Evolutionary conservation across 2,113 vertebrate genomes (phyloP).

Genomic region (Petaurus breviceps): DNA sequence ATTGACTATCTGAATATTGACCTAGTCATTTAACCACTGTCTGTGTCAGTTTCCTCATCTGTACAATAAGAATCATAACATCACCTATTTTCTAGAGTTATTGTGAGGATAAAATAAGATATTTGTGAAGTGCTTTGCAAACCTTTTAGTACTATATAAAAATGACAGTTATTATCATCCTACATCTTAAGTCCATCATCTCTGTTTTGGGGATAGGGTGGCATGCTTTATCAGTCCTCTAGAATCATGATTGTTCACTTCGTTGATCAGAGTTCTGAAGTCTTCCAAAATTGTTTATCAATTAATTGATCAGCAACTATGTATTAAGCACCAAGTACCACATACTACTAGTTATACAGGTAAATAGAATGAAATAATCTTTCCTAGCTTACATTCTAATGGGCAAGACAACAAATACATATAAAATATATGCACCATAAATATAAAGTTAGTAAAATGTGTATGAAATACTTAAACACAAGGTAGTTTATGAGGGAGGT

Average conservation of each 20-base stretch:
- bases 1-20: background rate
- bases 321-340: background rate
- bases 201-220: background rate
- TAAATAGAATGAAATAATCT: background rate
- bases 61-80: background rate
- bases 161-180: background rate
- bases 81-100: background rate
- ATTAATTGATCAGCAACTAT: background rate
- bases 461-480: too few relatives aligned
- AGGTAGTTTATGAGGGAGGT: too few relatives aligned
- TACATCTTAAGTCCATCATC: background rate
- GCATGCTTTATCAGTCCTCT: background rate
- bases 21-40: background rate
- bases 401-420: background rate
- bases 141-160: background rate
- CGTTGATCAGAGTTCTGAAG: background rate
- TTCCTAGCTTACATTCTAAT: too few relatives aligned
- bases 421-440: too few relatives aligned
- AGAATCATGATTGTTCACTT: background rate
- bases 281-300: background rate
- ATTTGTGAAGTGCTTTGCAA: background rate
- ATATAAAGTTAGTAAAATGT: too few relatives aligned
- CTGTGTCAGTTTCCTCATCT: background rate
- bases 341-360: background rate
- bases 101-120: background rate